Evolutionary conservation across 2,797 vertebrate genomes (phyloP).

Genomic region (Rhynchonycteris naso): DNA sequence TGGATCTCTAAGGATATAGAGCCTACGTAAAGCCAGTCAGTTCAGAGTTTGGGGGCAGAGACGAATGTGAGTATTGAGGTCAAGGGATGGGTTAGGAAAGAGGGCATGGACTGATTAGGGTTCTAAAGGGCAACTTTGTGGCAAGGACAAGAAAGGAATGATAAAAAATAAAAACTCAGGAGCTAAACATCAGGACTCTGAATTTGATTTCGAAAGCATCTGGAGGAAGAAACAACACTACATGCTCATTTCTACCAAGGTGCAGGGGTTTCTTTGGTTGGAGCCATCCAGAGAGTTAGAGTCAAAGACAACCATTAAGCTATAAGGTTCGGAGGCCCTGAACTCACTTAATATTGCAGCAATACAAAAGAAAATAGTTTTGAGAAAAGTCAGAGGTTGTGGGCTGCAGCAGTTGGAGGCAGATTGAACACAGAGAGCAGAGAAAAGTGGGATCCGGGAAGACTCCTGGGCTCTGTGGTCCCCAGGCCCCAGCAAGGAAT

Average conservation of each 20-base stretch:
- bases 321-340: not conserved
- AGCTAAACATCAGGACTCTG: not conserved
- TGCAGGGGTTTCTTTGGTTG: not conserved
- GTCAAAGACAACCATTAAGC: not conserved
- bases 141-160: not conserved
- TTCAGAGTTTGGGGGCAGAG: not conserved
- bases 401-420: not conserved
- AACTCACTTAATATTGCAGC: not conserved
- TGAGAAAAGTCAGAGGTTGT: not conserved
- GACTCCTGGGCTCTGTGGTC: not conserved
- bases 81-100: not conserved
- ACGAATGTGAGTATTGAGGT: not conserved
- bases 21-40: not conserved
- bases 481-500: conserved; percentile 50
- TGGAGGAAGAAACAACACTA: not conserved
- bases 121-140: not conserved
- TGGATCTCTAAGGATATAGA: not conserved
- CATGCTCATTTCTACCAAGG: not conserved
- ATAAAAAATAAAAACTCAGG: not conserved
- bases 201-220: conserved; percentile 29
- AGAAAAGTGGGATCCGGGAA: not conserved
- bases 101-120: not conserved
- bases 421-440: not conserved
- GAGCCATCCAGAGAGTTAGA: not conserved
- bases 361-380: conserved; percentile 6